Evolutionary conservation across 1,140 invertebrate species (phyloP).

Genomic region (Bombus picipes): DNA sequence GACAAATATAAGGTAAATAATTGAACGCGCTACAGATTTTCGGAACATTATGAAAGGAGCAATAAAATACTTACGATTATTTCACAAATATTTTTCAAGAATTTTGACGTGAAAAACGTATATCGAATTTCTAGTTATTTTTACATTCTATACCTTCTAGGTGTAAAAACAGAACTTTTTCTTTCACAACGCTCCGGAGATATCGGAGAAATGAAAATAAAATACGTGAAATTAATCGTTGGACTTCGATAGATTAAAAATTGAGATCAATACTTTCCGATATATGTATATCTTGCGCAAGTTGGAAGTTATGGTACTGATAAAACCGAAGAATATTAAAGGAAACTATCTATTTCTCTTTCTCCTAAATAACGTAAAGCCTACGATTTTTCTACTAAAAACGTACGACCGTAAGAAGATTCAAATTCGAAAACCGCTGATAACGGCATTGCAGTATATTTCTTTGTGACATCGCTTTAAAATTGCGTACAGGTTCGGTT

Average conservation of each 20-base stretch:
- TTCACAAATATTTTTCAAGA: neutral
- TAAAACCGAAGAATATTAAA: neutral
- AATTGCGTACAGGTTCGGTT: no score
- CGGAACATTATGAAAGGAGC: neutral
- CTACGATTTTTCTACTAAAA: neutral
- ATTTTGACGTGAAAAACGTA: neutral
- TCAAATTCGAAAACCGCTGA: neutral
- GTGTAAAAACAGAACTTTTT: neutral
- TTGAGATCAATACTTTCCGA: neutral
- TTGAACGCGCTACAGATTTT: neutral
- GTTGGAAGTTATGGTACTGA: neutral
- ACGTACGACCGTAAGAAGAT: neutral
- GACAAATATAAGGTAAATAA: neutral
- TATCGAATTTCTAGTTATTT: neutral
- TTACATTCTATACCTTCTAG: neutral
- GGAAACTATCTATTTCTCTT: neutral
- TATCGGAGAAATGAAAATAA: slow-evolving; percentile 3
- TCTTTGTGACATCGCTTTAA: neutral
- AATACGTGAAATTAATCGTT: slow-evolving; percentile 1
- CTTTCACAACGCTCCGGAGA: neutral
- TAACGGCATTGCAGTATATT: neutral
- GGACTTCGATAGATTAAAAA: neutral
- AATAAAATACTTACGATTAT: neutral
- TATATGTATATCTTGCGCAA: neutral
- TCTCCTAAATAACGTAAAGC: neutral